Conservation (phyloP, 2,888 invertebrate species). For the Acronicta psi region DNA sequence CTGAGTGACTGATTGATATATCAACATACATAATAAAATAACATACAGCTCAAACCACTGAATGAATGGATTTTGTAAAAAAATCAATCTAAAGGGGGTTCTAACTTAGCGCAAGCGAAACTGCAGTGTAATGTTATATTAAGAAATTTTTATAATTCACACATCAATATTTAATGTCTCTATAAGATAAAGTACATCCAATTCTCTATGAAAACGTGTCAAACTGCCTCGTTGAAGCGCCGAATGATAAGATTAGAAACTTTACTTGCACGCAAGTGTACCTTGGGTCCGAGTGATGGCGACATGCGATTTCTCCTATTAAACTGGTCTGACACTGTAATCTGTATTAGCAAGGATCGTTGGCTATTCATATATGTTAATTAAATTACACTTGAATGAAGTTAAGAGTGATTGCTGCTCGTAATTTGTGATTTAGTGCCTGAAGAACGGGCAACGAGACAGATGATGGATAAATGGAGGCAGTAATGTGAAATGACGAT, state of each 20-base stretch:
- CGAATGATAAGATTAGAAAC: constrained; percentile 48
- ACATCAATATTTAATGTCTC: background rate
- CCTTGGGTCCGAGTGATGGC: constrained; percentile 9
- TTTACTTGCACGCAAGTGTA: constrained; percentile 15
- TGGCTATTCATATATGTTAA: constrained; percentile 26
- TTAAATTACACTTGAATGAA: constrained; percentile 11
- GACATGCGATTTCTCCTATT: constrained; percentile 15
- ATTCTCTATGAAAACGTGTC: constrained; percentile 17
- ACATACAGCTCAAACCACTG: too few relatives aligned
- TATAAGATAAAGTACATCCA: background rate
- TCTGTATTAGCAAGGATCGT: constrained; percentile 3
- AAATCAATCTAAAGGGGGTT: too few relatives aligned
- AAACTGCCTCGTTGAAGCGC: constrained; percentile 35
- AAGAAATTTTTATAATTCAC: background rate
- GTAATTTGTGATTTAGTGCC: constrained; percentile 1
- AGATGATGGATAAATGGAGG: background rate
- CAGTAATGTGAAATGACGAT: too few relatives aligned
- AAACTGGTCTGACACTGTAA: constrained; percentile 12
- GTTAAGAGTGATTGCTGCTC: background rate
- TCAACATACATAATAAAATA: too few relatives aligned
- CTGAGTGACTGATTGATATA: too few relatives aligned
- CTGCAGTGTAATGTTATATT: too few relatives aligned
- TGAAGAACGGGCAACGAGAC: background rate
- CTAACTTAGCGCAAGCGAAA: too few relatives aligned
- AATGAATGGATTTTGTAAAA: too few relatives aligned